A percentile compares a stretch with the other conserved stretches of the same genome.
Conservation (phyloP, 1,140 invertebrate genomes). For the Drosophila sp. region DNA sequence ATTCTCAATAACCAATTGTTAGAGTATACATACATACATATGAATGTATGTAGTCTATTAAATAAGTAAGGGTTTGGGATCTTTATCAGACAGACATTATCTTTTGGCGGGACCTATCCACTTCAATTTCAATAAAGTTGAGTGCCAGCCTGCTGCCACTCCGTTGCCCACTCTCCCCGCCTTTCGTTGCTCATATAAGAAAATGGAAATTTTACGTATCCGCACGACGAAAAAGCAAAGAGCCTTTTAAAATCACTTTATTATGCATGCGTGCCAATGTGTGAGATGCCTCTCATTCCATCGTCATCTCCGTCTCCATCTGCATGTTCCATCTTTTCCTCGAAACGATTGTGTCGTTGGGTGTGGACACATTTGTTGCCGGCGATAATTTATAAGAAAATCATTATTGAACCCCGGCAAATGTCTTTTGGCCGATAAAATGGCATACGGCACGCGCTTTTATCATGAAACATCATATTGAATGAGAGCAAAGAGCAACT, state of each 20-base stretch:
- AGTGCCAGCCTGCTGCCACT: conserved; percentile 52
- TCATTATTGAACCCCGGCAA: conserved; percentile 59
- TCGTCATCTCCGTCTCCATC: too few relatives aligned
- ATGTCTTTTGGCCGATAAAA: conserved; percentile 73
- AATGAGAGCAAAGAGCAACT: conserved; percentile 29
- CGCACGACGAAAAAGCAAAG: conserved; percentile 61
- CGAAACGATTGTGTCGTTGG: not conserved
- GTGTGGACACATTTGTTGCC: conserved; percentile 72
- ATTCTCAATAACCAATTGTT: too few relatives aligned
- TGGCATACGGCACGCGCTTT: conserved; percentile 65
- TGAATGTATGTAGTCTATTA: not conserved
- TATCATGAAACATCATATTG: conserved; percentile 79
- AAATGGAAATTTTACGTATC: conserved; percentile 78
- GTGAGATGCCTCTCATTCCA: conserved; percentile 2
- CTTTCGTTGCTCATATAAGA: not conserved
- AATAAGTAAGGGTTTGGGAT: not conserved
- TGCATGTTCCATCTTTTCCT: conserved; percentile 4
- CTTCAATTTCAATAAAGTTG: conserved; percentile 80
- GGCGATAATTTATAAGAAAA: conserved; percentile 77
- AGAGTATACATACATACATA: too few relatives aligned
- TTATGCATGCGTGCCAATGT: conserved; percentile 73
- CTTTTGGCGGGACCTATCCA: conserved; percentile 29
- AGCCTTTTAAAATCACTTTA: conserved; percentile 82
- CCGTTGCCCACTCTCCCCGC: not conserved
- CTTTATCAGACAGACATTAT: conserved; percentile 49